phyloP scores from a whole-genome alignment of 2,113 vertebrate species.

The Sylvia atricapilla region DNA sequence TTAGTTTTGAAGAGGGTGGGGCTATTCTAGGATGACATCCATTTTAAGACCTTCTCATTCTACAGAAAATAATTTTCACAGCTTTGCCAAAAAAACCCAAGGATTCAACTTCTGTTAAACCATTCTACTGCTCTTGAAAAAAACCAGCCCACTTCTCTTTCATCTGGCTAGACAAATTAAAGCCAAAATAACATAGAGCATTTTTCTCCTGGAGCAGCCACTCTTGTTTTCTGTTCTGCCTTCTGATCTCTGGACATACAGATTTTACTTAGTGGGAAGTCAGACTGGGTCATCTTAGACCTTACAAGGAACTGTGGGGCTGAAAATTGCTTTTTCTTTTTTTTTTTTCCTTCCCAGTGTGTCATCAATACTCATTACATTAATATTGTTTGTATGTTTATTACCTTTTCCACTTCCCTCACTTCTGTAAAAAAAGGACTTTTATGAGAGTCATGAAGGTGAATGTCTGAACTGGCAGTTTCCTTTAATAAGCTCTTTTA shows the following conservation, averaged over 20 bases:
- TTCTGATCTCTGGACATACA: background rate
- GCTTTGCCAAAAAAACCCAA: background rate
- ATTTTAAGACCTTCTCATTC: background rate
- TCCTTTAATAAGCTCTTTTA: background rate
- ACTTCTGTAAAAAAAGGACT: background rate
- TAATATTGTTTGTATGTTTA: background rate
- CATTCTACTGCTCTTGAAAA: background rate
- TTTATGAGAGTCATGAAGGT: background rate
- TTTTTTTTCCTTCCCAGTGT: background rate
- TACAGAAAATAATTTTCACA: background rate
- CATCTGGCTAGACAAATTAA: background rate
- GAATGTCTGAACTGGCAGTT: background rate
- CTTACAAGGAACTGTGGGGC: background rate
- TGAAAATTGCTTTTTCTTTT: background rate
- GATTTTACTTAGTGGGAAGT: background rate
- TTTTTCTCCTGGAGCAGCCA: background rate
- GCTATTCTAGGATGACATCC: background rate
- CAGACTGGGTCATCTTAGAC: background rate
- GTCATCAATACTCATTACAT: background rate
- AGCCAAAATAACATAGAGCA: background rate
- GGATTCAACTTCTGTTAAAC: background rate
- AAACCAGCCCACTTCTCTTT: background rate
- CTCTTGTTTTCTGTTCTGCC: rapidly evolving
- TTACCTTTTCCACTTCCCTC: background rate
- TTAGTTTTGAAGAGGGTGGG: background rate